These are phyloP conservation scores for Drosophila santomea DNA, from an alignment of 1,140 invertebrate genomes.

Conservation along the genomic window DNA sequence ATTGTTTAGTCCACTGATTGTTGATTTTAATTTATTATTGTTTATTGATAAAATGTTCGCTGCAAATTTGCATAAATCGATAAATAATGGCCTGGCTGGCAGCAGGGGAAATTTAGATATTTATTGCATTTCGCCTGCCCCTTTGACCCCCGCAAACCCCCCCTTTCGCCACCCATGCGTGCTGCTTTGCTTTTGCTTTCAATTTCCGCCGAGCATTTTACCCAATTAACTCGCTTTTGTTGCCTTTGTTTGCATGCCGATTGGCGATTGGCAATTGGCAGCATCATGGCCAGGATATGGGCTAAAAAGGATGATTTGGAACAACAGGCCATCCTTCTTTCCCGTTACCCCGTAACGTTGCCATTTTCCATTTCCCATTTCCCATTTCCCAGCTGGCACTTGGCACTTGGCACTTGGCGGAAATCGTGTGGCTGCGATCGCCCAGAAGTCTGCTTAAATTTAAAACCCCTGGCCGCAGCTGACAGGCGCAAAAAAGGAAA, in stretches of 20 bases:
- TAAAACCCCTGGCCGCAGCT: slow-evolving; percentile 7
- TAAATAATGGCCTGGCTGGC: slow-evolving; percentile 65
- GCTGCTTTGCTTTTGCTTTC: slow-evolving; percentile 65
- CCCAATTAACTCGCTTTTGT: slow-evolving; percentile 81
- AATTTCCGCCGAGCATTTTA: slow-evolving; percentile 76
- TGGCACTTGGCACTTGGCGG: slow-evolving; percentile 54
- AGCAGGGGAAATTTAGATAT: slow-evolving; percentile 63
- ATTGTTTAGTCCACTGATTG: slow-evolving; percentile 49
- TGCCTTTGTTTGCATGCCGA: slow-evolving; percentile 53
- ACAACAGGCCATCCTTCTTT: slow-evolving; percentile 16
- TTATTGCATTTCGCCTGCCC: slow-evolving; percentile 64
- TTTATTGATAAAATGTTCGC: slow-evolving; percentile 77
- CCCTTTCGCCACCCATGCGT: neutral
- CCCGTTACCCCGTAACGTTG: slow-evolving; percentile 5
- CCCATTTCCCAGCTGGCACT: slow-evolving; percentile 32
- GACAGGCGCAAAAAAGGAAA: slow-evolving; percentile 16
- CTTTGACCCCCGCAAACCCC: neutral
- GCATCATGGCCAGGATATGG: slow-evolving; percentile 17
- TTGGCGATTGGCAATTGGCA: slow-evolving; percentile 20
- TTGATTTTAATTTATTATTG: slow-evolving; percentile 82
- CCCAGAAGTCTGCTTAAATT: slow-evolving; percentile 12
- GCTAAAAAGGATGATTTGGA: neutral
- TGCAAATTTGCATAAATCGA: slow-evolving; percentile 78
- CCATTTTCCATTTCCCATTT: slow-evolving; percentile 55
- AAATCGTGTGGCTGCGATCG: slow-evolving; percentile 63